These are phyloP conservation scores for Tortrix viridana DNA, from an alignment of 2,888 invertebrate genomes.

Conservation along the genomic window DNA sequence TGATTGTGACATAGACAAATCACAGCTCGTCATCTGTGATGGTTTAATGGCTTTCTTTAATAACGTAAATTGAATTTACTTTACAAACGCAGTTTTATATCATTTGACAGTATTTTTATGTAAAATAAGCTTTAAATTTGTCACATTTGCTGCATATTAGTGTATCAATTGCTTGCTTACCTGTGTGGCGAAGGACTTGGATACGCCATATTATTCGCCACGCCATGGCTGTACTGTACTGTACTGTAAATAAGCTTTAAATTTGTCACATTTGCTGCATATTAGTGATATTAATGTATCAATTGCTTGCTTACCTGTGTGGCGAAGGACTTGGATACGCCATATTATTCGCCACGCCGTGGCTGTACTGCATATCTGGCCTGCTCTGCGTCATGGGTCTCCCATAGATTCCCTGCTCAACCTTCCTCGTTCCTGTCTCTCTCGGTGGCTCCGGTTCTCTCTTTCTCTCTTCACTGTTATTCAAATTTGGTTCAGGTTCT, in stretches of 20 bases:
- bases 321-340: conserved; percentile 76
- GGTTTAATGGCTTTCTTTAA: no score
- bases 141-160: no score
- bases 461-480: conserved; percentile 86
- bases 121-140: no score
- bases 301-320: conserved; percentile 65
- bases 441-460: conserved; percentile 77
- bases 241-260: no score
- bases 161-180: conserved; percentile 50
- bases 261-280: no score
- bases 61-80: no score
- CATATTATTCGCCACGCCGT: conserved; percentile 72
- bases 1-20: background rate
- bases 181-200: conserved; percentile 78
- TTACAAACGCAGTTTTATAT: no score
- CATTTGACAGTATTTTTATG: no score
- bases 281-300: background rate
- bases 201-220: conserved; percentile 74
- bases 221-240: conserved; percentile 65
- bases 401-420: conserved; percentile 86
- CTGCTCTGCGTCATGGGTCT: conserved; percentile 82
- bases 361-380: conserved; percentile 76
- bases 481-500: conserved; percentile 81
- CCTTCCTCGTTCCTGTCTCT: conserved; percentile 74
- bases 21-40: background rate